Base-by-base conservation (phyloP, 2,888 invertebrate genomes). In the Pristionchus mayeri region DNA sequence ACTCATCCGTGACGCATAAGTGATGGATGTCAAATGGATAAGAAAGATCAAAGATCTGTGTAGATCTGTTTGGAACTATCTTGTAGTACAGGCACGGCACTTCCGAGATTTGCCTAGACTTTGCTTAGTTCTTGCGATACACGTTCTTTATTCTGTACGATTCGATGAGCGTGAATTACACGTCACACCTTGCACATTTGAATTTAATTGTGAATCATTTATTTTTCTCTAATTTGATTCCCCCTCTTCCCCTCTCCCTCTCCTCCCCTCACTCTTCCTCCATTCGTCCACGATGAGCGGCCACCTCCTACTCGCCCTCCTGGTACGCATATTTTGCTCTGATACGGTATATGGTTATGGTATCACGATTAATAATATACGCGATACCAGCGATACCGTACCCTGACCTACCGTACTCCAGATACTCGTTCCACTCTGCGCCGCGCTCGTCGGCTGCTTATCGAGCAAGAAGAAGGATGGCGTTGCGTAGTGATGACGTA, bases 221-320 rank as follows among this genome's bases (percentile, higher is more conserved):
- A n/a, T n/a, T n/a, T n/a, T n/a, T n/a, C n/a, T n/a, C n/a, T n/a
- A 60, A 60, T 60, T 60, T 6, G 13, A 44, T 9, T 27, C 4
- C 63, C 16, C 63, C 30, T 63, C 63, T 21, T 21, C 30, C 21
- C 34, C 63, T 37, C 34, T 9, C 21, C 21, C 63, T 34, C 13
- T 18, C 34, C 63, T 34, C 34, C 34, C 6, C 21, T 3, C 34
- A 63, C 34, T 63, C 13, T n/a, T 34, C 34, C 63, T 63, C 63
- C 63, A 30, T n/a, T 34, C 18, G 34, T 6, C 63, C 34, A 63
- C 63, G 63, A 63, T 63, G 63, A 63, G 63, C 63, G 63, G 63
- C 34, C 63, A 18, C 63, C 63, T 34, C 63, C 63, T 37, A 30
- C 34, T 34, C 63, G 13, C 34, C 54, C 54, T 57, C 24, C 54